Evolutionary conservation across 2,113 vertebrate genomes (phyloP).

Genomic region (Ammodramus savannarum): DNA sequence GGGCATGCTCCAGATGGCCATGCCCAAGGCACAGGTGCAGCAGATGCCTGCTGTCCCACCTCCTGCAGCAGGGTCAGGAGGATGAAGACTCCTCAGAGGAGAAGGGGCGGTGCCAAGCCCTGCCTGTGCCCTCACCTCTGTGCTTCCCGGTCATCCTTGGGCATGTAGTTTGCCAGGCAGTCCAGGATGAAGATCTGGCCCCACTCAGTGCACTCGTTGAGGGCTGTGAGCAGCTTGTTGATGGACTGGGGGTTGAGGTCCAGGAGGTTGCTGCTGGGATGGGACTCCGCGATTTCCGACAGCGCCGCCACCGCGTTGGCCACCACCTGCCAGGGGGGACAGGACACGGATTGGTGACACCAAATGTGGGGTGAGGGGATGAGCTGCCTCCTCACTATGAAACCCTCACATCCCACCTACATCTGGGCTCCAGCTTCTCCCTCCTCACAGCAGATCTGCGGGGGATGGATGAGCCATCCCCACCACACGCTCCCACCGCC

Average conservation of each 20-base stretch:
- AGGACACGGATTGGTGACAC: background rate
- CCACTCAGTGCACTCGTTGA: constrained; percentile 98
- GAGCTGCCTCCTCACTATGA: background rate
- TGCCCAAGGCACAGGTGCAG: background rate
- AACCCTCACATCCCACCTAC: background rate
- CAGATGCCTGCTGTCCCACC: background rate
- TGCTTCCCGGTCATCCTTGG: constrained; percentile 95
- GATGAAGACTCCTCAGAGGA: background rate
- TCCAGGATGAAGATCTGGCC: constrained; percentile 99
- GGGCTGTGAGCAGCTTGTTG: constrained; percentile 95
- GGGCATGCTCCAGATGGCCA: background rate
- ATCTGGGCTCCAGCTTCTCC: background rate
- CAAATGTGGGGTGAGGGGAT: rapidly evolving
- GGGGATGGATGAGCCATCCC: background rate
- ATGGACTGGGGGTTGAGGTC: constrained; percentile 98
- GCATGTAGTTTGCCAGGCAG: constrained; percentile 95
- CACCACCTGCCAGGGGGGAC: constrained; percentile 80
- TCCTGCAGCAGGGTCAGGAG: background rate
- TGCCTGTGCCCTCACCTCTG: constrained; percentile 81
- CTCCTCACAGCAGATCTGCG: background rate
- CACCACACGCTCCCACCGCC: background rate
- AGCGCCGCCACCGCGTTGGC: constrained; percentile 95
- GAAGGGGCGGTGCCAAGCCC: background rate
- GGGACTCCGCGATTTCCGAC: constrained; percentile 95
- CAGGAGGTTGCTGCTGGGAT: constrained; percentile 95